Evolutionary conservation across 2,113 vertebrate genomes (phyloP), one percentile per base, ranked within the genome.

Genomic region (Tringa solitaria): DNA sequence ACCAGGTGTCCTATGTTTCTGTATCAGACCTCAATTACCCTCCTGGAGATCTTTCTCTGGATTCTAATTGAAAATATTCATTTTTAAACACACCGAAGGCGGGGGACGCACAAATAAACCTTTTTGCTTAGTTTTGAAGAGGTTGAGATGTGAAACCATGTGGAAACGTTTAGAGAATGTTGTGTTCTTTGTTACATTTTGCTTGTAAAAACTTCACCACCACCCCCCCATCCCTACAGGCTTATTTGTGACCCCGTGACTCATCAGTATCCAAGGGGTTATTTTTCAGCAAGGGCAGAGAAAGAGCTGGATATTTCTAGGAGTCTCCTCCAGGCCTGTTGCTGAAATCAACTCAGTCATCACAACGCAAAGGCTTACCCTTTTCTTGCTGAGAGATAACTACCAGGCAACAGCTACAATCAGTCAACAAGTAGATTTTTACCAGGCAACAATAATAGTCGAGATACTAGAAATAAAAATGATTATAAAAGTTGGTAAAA

Each of bases 1-100:
- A 78, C 70, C 69, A 92, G 94, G 43, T 89, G 94, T 86, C 87
- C 72, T 82, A 70, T 91, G 22, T 39, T 90, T 56, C 84, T 80
- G 41, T 30, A 20, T 48, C 39, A 23, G n/a, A 14, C 57, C 60
- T 72, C 27, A 74, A 75, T 60, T 43, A 17, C 35, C 39, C 53
- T 82, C 30, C 83, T 70, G 41, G 41, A 74, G 69, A 73, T 56
- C 20, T 43, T 79, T 20, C 53, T 56, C 24, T 59, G 43, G 20
- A 39, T 48, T 79, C 53, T 48, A 46, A 53, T 18, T 4, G 24
- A 77, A 93, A 90, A 59, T 16, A 67, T 0, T 41, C 12, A 28
- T 82, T 79, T 85, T 68, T 35, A n/a, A 64, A 60, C 48, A 28
- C 79, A 32, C 45, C 4, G 12, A 76, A 51, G 5, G 6, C 3